Evolutionary conservation across 37 sponge, comb jelly and placozoan genomes (phyloP), one percentile per base, ranked within the genome.

Genomic region (Halichondria panicea): DNA sequence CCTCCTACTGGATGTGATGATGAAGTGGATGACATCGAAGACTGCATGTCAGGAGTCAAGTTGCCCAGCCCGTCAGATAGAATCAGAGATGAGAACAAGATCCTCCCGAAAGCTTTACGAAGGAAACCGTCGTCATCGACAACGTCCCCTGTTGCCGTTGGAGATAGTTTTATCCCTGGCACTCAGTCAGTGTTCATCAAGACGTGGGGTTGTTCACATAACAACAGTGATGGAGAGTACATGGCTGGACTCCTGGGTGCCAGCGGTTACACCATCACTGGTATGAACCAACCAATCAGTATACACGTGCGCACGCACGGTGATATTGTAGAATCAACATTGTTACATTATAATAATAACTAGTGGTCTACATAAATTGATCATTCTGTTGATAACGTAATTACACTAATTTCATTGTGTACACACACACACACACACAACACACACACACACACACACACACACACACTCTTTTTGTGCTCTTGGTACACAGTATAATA

Each of bases 201-300:
- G 82, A 97, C 98, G 2, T 97, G 98, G 98, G 98, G 98, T 11
- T 97, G 98, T 59, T 82, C 98, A 6, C 98, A 97, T 62, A 97
- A 97, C 79, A 94, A 72, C 71, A 94, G 94, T 61, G 98, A 97
- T 79, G 89, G 91, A 34, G 98, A 97, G 75, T 97, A 97, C 78
- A 97, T 97, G 95, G 95, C 98, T 22, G 98, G 98, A 27, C 77
- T 85, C 35, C 76, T 97, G 27, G 86, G 89, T 25, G 57, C 85
- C 18, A 76, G 77, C 62, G 97, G 97, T 34, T 93, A 96, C 68
- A 33, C 46, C 61, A 92, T 95, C 52, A 88, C 90, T 34, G 93
- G 93, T 92, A 68, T 24, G 40, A n/a, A n/a, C n/a, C 41, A 58
- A n/a, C 60, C 27, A 25, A 58, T 58, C 60, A 27, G 6, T 21